Percentiles rank a stretch among this genome's conserved stretches.
Conservation (phyloP, 2,888 invertebrate genomes). For the Tinea pellionella region DNA sequence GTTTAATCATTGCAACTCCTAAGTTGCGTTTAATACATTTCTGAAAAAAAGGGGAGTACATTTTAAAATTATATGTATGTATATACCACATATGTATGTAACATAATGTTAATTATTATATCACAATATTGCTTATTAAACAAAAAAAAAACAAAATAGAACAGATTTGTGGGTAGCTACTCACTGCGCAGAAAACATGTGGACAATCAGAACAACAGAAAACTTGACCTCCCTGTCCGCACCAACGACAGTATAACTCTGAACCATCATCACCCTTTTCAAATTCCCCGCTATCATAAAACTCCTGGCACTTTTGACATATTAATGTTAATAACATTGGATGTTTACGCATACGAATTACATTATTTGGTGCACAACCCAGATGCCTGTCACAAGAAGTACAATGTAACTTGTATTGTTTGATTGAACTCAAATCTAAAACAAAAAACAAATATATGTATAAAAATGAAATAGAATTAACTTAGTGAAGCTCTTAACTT, state of each 20-base stretch:
- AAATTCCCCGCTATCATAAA: constrained; percentile 85
- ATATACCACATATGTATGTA: too few species aligned
- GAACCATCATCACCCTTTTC: constrained; percentile 87
- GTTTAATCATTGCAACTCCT: constrained; percentile 72
- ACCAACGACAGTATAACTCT: constrained; percentile 86
- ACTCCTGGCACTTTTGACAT: constrained; percentile 78
- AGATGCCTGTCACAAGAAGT: constrained; percentile 81
- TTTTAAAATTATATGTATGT: not conserved
- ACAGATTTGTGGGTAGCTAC: constrained; percentile 15
- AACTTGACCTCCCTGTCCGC: constrained; percentile 83
- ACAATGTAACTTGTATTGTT: constrained; percentile 75
- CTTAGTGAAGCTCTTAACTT: constrained; percentile 7
- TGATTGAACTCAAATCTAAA: constrained; percentile 71
- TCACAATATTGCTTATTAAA: too few species aligned
- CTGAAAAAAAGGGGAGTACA: constrained; percentile 38
- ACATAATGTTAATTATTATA: too few species aligned
- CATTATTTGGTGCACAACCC: constrained; percentile 75
- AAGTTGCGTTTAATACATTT: constrained; percentile 82
- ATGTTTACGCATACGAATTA: constrained; percentile 75
- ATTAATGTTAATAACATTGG: constrained; percentile 79
- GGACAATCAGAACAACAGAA: constrained; percentile 83
- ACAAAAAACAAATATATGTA: constrained; percentile 18
- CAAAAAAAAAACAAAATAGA: too few species aligned
- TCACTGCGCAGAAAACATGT: constrained; percentile 78
- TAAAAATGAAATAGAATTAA: constrained; percentile 8